These are phyloP conservation scores for Xenops minutus DNA, from an alignment of 2,797 vertebrate species.

Conservation along the genomic window DNA sequence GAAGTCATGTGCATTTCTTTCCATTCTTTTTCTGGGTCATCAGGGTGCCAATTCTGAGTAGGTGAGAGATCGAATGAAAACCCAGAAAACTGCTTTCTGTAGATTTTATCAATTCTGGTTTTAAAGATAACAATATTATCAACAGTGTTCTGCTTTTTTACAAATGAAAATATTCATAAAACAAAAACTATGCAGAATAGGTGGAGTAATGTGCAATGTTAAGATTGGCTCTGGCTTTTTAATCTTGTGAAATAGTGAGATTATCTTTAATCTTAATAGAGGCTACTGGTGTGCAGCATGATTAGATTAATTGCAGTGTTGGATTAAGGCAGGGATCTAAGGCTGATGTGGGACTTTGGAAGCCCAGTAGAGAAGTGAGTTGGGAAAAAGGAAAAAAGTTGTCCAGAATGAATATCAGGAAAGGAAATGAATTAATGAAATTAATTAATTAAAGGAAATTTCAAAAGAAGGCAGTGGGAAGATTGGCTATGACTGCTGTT, in stretches of 20 bases:
- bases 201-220: not conserved
- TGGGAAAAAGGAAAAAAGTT: not conserved
- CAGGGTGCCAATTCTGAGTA: not conserved
- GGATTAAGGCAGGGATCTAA: slow-evolving; percentile 12
- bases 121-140: not conserved
- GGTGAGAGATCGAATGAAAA: not conserved
- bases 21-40: slow-evolving; percentile 10
- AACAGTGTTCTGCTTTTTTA: not conserved
- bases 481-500: not conserved
- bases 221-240: not conserved
- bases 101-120: not conserved
- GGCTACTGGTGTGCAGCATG: not conserved
- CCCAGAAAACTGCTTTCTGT: not conserved
- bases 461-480: not conserved
- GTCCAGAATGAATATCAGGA: not conserved
- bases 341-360: not conserved
- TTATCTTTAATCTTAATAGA: slow-evolving; percentile 21
- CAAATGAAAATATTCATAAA: not conserved
- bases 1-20: slow-evolving; percentile 50
- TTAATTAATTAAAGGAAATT: not conserved
- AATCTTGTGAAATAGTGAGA: slow-evolving; percentile 25
- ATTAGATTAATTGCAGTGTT: slow-evolving; percentile 5
- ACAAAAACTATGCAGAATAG: not conserved
- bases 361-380: not conserved
- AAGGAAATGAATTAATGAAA: not conserved